phyloP scores from a whole-genome alignment of 1,140 invertebrate genomes.

The Formica exsecta region DNA sequence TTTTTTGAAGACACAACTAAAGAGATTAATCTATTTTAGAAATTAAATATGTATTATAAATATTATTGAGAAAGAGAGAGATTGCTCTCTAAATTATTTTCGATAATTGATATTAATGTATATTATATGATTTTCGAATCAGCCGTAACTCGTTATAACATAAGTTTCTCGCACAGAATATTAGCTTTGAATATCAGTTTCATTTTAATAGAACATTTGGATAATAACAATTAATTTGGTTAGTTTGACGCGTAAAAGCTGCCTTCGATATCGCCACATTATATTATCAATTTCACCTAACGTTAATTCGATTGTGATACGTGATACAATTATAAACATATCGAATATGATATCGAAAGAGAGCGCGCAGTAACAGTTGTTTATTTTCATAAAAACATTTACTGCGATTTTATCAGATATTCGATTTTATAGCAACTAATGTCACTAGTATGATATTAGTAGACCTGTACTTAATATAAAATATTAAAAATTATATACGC shows the following conservation, averaged over 20 bases:
- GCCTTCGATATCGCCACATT: background rate
- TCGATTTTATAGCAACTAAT: background rate
- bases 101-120: constrained; percentile 27
- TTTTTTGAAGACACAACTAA: background rate
- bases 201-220: background rate
- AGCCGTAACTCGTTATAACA: background rate
- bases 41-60: constrained; percentile 1
- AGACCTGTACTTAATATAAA: background rate
- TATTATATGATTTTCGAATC: background rate
- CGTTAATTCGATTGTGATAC: constrained; percentile 1
- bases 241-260: constrained; percentile 11
- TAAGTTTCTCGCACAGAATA: background rate
- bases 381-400: background rate
- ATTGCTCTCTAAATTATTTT: background rate
- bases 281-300: constrained; percentile 27
- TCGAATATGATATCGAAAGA: background rate
- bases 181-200: background rate
- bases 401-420: constrained; percentile 14
- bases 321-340: background rate
- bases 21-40: constrained; percentile 12
- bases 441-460: background rate
- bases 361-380: background rate
- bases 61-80: background rate
- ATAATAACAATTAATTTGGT: constrained; percentile 34
- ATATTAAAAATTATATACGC: background rate